Evolutionary conservation across 2,797 vertebrate species (phyloP), one percentile per base, ranked within the genome.

Genomic region (Brachyrhaphis roseni): DNA sequence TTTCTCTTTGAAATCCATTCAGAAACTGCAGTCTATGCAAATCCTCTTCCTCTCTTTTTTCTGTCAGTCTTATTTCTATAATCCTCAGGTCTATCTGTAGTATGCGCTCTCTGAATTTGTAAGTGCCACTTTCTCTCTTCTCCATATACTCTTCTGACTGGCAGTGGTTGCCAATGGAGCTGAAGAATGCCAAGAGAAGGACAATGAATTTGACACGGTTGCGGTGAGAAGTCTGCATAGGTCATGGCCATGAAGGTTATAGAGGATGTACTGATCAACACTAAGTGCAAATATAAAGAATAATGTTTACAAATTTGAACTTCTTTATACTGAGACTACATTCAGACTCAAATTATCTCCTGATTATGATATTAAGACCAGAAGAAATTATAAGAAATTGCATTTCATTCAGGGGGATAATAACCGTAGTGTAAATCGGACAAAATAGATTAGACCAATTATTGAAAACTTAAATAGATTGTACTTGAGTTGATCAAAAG

Each of bases 61-160:
- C 34, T 72, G 75, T 86, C 89, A 74, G 80, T 85, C 57, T 80
- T n/a, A 87, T 89, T 85, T 84, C 80, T 81, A 47, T 88, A 91
- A 91, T 94, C 87, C 88, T 81, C 43, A 75, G 34, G 59, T 81
- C 49, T 34, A 85, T 84, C 81, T 82, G 36, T 68, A 68, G 10
- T 41, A 68, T 64, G 0, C 77, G 71, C n/a, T 71, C 49, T 39
- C n/a, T 55, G 18, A 64, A 43, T 82, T 55, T 53, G 72, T 46
- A 59, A 62, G 23, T 68, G 64, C 15, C n/a, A 34, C 49, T 79
- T 73, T 13, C 26, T 59, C 62, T 43, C 5, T n/a, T 78, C 83
- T 78, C 45, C 45, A 39, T 62, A 66, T 55, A 66, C 11, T 34
- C 45, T 72, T 64, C 31, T 77, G 45, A 2, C 78, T 26, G 36